Base-by-base conservation (phyloP, 2,888 invertebrate species). In the Erebia palarica region DNA sequence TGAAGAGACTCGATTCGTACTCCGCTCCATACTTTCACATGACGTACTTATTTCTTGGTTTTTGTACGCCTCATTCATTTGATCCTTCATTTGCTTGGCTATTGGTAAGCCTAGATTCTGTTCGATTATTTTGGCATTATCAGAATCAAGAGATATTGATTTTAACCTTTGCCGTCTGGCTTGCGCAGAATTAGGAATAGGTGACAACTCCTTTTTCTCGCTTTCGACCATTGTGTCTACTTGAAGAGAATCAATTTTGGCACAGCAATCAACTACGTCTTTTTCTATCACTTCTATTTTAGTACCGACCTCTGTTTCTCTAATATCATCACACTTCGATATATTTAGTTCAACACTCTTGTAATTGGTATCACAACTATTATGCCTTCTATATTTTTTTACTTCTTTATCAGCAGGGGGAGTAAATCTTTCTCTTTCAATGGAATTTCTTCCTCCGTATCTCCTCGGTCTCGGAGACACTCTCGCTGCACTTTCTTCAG, bases 91-190 rank as follows among this genome's bases (percentile, higher is more conserved):
- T 75, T 94, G 94, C 74, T 94, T 94, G 14, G 94, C 94, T 75
- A 94, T 94, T 0, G 94, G 94, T 64, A 94, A 79, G 1, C 94
- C 94, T 58, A 94, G 78, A 78, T 94, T 94, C 75, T 94, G 94
- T 84, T 94, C 94, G n/a, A 94, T 94, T 61, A 94, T 92, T 78
- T 92, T 93, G 1, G 94, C 94, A 73, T 94, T 94, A 74, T 94
- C 94, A 0, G 94, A 94, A 79, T 94, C 94, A 57, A 94, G 77
- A 0, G 94, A 94, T 78, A 94, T 94, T 0, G 94, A 94, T 80
- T 94, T 94, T 11, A 94, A 81, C 68, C 94, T 85, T 75, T 94
- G 94, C 71, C 94, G 82, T 76, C 94, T 86, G 13, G 88, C 88
- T 71, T 92, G 90, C 1, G 90, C 93, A 0, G 89, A 83, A 73